phyloP scores from a whole-genome alignment of 2,888 invertebrate genomes.

The Leptothorax acervorum region DNA sequence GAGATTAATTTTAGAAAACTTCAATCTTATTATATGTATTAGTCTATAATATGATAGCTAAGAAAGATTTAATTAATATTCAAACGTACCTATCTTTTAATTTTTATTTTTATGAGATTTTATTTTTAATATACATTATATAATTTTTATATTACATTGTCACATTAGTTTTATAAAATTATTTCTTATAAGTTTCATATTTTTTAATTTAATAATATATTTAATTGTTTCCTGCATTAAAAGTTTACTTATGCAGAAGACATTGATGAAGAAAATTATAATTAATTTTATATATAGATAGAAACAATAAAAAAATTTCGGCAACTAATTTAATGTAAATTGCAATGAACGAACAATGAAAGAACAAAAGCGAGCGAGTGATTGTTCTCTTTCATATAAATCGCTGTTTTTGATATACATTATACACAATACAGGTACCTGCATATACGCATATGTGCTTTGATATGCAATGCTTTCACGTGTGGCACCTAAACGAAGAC shows the following conservation, averaged over 20 bases:
- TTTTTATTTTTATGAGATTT: not conserved
- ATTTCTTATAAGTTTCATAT: not conserved
- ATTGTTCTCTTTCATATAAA: not conserved
- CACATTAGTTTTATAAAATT: not conserved
- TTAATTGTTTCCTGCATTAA: not conserved
- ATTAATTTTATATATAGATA: not conserved
- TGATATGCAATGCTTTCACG: not conserved
- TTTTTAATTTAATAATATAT: not conserved
- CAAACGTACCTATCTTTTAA: not conserved
- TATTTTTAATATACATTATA: not conserved
- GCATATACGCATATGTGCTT: not conserved
- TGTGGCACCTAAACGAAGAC: not conserved
- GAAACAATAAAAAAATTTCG: not conserved
- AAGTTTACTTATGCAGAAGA: not conserved
- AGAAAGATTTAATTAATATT: not conserved
- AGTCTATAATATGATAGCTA: too few species aligned
- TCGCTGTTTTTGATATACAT: not conserved
- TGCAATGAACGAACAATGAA: not conserved
- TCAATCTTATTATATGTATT: not conserved
- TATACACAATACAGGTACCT: constrained; percentile 2
- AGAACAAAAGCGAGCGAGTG: not conserved
- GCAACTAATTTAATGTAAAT: not conserved
- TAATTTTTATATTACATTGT: not conserved
- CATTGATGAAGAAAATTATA: not conserved
- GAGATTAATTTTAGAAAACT: not conserved